Evolutionary conservation across 2,113 vertebrate genomes (phyloP), one percentile per base, ranked within the genome.

Genomic region (Otocyon megalotis): DNA sequence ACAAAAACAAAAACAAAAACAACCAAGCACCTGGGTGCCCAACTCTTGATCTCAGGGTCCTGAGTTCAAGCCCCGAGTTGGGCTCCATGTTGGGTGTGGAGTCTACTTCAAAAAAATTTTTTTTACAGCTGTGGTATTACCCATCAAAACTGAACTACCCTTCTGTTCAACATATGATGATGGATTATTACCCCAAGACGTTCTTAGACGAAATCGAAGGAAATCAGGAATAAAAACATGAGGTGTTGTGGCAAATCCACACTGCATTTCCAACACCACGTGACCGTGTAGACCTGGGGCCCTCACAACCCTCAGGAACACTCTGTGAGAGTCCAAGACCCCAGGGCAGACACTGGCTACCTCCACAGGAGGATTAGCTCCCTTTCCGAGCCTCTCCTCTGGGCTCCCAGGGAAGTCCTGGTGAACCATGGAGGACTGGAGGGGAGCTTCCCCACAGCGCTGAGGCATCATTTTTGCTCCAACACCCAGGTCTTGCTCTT

Each of bases 231-330:
- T 43, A 24, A 76, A 35, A 15, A 3, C 6, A 9, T 13, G 15
- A 4, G 37, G 30, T 53, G 12, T 20, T 8, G 11, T 0, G 32
- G 12, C 22, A 4, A 56, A 50, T 3, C 8, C 2, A 37, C 15
- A 17, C 30, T 16, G 50, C 14, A 1, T 15, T 15, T 10, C 2
- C 0, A 10, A 0, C 26, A 1, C 65, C 63, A 22, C 11, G 17
- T 4, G 10, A 37, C 0, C 3, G 8, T 19, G 1, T 1, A 14
- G 35, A 5, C 32, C 28, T 26, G 2, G 11, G 7, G 24, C 0
- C 0, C 19, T 4, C 3, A 8, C 15, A n/a, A n/a, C 24, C 54
- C 32, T 24, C 5, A 0, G 0, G 24, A 19, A 17, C 30, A 35
- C 19, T 43, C n/a, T 8, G 22, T 12, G 30, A 20, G 37, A 30